Base-by-base conservation (phyloP, 2,888 invertebrate genomes). In the Nomada ruficornis region DNA sequence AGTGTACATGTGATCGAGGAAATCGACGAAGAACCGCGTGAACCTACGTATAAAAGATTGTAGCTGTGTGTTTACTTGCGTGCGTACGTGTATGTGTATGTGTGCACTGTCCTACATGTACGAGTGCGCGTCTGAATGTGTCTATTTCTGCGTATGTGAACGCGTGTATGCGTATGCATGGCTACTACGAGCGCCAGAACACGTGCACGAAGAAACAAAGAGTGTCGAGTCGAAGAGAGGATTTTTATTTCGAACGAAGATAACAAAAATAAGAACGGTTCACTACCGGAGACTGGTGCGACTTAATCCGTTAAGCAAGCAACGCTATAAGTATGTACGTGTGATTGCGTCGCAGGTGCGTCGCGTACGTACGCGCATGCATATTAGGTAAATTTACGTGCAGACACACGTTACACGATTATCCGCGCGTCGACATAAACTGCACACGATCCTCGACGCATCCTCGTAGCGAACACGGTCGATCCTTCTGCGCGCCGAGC, bases 261-360 rank as follows among this genome's bases (percentile, higher is more conserved):
- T 42, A 67, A 74, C 63, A 76, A 77, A 79, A 50, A 75, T 71
- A 73, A 83, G 84, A 70, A 81, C 85, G 80, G 80, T 88, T 78
- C 81, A 78, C 76, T 88, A 88, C 83, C 75, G 82, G 86, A 85
- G 86, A 87, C 88, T 87, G 88, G 87, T 85, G 80, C 88, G 86
- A 87, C 79, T 85, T 83, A 72, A 88, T 70, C 55, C 76, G 70
- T 84, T 87, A 85, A 85, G 75, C 77, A 82, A 84, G 71, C 80
- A 36, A 87, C 78, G 74, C 77, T 75, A 50, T 78, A 82, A 87
- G 77, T 80, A 80, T 79, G 69, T 62, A 69, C 80, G 81, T 73
- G 87, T 67, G 65, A n/a, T n/a, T n/a, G 47, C 20, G 69, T 29
- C 20, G 62, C 18, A 23, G 23, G 67, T 54, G 26, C 23, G 68